A percentile compares a stretch with the other conserved stretches of the same genome.
Evolutionary conservation across 2,888 invertebrate species (phyloP).

Genomic region (Diadegma fenestrale): DNA sequence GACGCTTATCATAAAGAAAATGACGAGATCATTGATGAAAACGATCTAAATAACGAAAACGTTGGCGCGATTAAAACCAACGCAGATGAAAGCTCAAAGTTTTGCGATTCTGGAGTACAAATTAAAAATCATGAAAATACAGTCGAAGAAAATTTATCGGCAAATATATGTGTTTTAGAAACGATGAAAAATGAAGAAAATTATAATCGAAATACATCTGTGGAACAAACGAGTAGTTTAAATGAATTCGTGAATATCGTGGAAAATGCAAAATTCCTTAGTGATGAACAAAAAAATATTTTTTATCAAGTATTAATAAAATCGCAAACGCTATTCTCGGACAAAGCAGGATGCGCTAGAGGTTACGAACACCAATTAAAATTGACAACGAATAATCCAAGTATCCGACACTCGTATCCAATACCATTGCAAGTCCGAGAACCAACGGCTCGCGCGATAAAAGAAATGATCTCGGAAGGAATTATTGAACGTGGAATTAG

Average conservation of each 20-base stretch:
- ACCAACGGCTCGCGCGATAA: background rate
- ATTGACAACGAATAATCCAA: background rate
- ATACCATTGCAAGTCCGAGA: background rate
- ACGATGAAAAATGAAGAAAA: background rate
- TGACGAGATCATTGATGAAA: no score
- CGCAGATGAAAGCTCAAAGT: no score
- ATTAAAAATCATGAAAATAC: no score
- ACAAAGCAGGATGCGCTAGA: background rate
- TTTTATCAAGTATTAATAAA: background rate
- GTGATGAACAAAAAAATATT: background rate
- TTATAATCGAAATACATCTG: background rate
- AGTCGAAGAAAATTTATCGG: no score
- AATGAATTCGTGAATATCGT: background rate
- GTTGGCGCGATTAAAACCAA: no score
- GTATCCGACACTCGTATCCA: background rate
- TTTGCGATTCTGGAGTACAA: no score
- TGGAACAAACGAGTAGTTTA: background rate
- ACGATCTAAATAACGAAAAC: background rate
- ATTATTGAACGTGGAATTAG: background rate
- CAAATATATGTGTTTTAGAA: background rate
- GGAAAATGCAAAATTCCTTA: background rate
- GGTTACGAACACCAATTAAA: background rate
- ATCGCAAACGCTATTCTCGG: background rate
- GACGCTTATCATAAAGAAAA: background rate
- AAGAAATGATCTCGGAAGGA: background rate